Conservation (phyloP, 2,797 vertebrate species). For the Mus minutoides region DNA sequence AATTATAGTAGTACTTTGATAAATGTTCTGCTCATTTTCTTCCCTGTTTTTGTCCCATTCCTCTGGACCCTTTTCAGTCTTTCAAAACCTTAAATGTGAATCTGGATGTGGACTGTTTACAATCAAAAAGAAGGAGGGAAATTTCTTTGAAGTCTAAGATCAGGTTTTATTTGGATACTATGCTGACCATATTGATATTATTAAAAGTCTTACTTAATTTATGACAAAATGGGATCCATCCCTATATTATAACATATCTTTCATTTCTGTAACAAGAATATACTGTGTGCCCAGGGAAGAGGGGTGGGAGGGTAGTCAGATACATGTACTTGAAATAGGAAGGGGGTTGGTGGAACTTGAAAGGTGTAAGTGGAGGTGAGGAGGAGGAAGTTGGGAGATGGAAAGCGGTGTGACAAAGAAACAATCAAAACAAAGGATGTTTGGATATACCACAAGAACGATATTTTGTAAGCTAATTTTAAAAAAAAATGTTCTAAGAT, state of each 20-base stretch:
- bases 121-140: neutral
- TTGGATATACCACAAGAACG: neutral
- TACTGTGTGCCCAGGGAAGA: neutral
- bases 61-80: neutral
- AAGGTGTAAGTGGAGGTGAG: neutral
- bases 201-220: constrained; percentile 23
- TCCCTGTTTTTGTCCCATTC: neutral
- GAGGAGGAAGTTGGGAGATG: neutral
- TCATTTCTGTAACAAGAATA: constrained; percentile 2
- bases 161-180: neutral
- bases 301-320: neutral
- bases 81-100: neutral
- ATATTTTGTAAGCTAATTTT: neutral
- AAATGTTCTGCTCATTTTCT: neutral
- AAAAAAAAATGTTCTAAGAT: neutral
- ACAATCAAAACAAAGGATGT: neutral
- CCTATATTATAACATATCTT: neutral
- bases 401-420: neutral
- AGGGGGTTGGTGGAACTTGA: neutral
- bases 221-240: neutral
- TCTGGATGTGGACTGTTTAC: neutral
- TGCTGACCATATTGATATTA: neutral
- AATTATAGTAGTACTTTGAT: neutral
- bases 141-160: neutral
- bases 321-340: neutral